These are phyloP conservation scores for Scomber colias DNA, from an alignment of 2,113 vertebrate species.

Conservation along the genomic window DNA sequence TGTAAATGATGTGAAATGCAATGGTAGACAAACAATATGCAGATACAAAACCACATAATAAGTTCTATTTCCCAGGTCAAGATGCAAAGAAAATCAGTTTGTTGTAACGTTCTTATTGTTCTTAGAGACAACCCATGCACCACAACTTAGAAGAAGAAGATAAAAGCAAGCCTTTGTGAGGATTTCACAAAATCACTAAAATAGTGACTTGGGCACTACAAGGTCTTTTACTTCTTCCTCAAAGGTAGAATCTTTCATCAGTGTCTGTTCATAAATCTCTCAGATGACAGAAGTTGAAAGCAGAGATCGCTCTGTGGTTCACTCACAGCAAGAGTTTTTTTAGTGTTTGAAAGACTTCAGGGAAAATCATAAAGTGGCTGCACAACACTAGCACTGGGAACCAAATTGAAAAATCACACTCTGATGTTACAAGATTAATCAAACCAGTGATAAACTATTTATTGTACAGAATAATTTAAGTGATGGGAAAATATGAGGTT, in stretches of 20 bases:
- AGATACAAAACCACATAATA: not conserved
- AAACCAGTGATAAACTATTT: conserved; percentile 9
- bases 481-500: not conserved
- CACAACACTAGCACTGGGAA: not conserved
- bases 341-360: not conserved
- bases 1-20: conserved; percentile 14
- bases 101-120: not conserved
- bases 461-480: conserved; percentile 9
- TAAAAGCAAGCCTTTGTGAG: not conserved
- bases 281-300: conserved; percentile 12
- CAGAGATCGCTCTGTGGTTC: conserved; percentile 13
- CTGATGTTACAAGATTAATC: not conserved
- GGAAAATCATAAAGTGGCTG: conserved; percentile 1
- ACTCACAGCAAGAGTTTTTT: conserved; percentile 12
- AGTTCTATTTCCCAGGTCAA: not conserved
- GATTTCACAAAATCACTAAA: conserved; percentile 15
- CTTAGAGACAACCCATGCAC: not conserved
- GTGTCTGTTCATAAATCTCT: not conserved
- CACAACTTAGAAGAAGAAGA: not conserved
- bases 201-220: not conserved
- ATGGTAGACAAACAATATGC: conserved; percentile 1
- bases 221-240: conserved; percentile 9
- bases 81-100: not conserved
- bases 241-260: conserved; percentile 29
- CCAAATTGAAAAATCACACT: not conserved